Conservation (phyloP, 1,140 invertebrate species). For the Lithobius niger region DNA sequence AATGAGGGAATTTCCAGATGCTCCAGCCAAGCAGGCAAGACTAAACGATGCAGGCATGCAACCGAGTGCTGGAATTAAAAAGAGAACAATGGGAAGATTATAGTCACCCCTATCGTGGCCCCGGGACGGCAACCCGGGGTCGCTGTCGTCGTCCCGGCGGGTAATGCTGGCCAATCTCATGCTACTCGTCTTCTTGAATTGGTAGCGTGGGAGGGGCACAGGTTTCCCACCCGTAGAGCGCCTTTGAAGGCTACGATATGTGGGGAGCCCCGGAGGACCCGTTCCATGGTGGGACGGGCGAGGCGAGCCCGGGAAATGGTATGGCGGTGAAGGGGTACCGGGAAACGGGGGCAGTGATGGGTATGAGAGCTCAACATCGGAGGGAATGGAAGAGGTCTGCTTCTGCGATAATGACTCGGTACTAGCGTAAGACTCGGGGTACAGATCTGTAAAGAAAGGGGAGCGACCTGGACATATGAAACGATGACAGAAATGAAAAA, state of each 20-base stretch:
- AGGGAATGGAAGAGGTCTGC: conserved; percentile 4
- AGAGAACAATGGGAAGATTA: background rate
- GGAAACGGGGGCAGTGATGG: conserved; percentile 15
- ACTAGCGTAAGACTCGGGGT: conserved; percentile 30
- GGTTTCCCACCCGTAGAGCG: conserved; percentile 12
- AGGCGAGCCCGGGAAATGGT: conserved; percentile 18
- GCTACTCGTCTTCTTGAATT: conserved; percentile 24
- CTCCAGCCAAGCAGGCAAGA: too few species aligned
- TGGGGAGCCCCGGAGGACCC: conserved; percentile 10
- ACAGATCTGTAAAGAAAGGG: conserved; percentile 26
- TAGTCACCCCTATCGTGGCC: conserved; percentile 6
- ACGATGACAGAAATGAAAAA: too few species aligned
- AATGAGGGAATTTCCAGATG: background rate
- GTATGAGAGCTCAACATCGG: conserved; percentile 13
- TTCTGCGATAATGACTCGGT: conserved; percentile 27
- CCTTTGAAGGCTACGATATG: conserved; percentile 15
- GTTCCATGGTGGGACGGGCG: conserved; percentile 22
- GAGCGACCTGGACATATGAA: too few species aligned
- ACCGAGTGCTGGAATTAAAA: too few species aligned
- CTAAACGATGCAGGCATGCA: too few species aligned
- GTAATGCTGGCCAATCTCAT: conserved; percentile 18
- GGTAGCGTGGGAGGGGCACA: conserved; percentile 19
- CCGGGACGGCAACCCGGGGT: background rate
- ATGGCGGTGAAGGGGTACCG: conserved; percentile 3
- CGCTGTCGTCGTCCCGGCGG: conserved; percentile 12